Percentiles rank a stretch among this genome's conserved stretches.
phyloP scores from a whole-genome alignment of 2,888 invertebrate genomes.

The Parelbella ahira region DNA sequence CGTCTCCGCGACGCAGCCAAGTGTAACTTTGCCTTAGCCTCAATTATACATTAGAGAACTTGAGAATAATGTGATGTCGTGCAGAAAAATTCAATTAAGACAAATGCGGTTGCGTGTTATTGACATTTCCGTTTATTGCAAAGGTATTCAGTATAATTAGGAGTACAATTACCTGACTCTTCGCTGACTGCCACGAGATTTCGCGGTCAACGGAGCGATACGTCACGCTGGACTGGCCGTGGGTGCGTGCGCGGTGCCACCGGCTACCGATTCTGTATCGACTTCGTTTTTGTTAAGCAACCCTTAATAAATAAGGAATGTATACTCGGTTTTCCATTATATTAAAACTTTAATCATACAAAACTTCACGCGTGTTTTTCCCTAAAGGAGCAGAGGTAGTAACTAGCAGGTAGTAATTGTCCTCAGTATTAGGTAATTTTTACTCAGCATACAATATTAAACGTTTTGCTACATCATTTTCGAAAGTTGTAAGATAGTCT shows the following conservation, averaged over 20 bases:
- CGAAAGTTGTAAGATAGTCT: too few relatives aligned
- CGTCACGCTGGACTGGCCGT: slow-evolving; percentile 60
- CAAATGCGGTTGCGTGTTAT: slow-evolving; percentile 23
- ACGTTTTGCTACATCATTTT: too few relatives aligned
- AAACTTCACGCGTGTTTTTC: too few relatives aligned
- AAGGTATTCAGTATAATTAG: slow-evolving; percentile 24
- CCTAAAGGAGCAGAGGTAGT: too few relatives aligned
- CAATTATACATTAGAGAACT: slow-evolving; percentile 9
- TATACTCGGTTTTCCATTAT: too few relatives aligned
- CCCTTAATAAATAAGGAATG: too few relatives aligned
- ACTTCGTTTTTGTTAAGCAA: slow-evolving; percentile 35
- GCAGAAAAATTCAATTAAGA: slow-evolving; percentile 25
- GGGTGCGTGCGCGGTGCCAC: slow-evolving; percentile 40
- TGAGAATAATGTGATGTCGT: slow-evolving; percentile 17
- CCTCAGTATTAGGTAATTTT: too few relatives aligned
- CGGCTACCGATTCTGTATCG: slow-evolving; percentile 5
- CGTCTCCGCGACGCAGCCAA: slow-evolving; percentile 5
- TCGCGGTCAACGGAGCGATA: slow-evolving; percentile 49
- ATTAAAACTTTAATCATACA: too few relatives aligned
- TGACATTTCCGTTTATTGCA: slow-evolving; percentile 24
- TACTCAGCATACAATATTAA: too few relatives aligned
- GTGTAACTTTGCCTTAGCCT: slow-evolving; percentile 1
- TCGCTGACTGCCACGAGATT: slow-evolving; percentile 35
- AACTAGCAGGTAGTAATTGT: too few relatives aligned
- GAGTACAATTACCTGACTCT: slow-evolving; percentile 34